These are phyloP conservation scores for Microcebus tavaratra DNA, from an alignment of 2,113 vertebrate genomes.

Conservation along the genomic window DNA sequence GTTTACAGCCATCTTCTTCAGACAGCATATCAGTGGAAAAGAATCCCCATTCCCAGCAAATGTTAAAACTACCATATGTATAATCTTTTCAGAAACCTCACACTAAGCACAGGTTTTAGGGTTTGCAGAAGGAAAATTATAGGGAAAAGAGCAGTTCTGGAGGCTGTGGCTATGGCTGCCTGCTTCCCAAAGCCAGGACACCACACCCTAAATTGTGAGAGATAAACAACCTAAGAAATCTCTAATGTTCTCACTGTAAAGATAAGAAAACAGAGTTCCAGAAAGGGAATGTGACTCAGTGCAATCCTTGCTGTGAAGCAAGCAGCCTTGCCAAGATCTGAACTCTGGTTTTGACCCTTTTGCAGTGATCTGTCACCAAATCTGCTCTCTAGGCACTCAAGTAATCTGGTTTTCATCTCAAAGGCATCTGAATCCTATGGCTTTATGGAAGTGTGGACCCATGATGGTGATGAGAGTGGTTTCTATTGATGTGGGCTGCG, in stretches of 20 bases:
- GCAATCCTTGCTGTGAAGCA: not conserved
- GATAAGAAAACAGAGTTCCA: not conserved
- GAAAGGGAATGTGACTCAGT: not conserved
- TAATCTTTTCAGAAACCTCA: slow-evolving; percentile 48
- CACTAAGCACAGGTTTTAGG: not conserved
- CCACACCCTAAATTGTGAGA: not conserved
- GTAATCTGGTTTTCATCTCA: not conserved
- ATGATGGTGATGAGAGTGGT: not conserved
- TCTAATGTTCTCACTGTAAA: not conserved
- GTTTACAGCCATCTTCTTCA: slow-evolving; percentile 77
- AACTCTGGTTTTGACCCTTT: not conserved
- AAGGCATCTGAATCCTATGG: not conserved
- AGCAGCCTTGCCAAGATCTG: not conserved
- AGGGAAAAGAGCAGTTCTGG: slow-evolving; percentile 42
- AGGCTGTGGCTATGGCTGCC: not conserved
- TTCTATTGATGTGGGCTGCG: not conserved
- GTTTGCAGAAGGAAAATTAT: slow-evolving; percentile 13
- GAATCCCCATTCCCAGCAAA: slow-evolving; percentile 74
- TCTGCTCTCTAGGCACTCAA: not conserved
- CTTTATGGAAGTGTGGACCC: not conserved
- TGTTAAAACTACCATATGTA: slow-evolving; percentile 60
- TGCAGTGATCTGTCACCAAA: not conserved
- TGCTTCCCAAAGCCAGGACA: not conserved
- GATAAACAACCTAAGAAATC: not conserved
- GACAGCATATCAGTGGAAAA: slow-evolving; percentile 82